Base-by-base conservation (phyloP, 2,888 invertebrate genomes). In the Catocala fraxini region DNA sequence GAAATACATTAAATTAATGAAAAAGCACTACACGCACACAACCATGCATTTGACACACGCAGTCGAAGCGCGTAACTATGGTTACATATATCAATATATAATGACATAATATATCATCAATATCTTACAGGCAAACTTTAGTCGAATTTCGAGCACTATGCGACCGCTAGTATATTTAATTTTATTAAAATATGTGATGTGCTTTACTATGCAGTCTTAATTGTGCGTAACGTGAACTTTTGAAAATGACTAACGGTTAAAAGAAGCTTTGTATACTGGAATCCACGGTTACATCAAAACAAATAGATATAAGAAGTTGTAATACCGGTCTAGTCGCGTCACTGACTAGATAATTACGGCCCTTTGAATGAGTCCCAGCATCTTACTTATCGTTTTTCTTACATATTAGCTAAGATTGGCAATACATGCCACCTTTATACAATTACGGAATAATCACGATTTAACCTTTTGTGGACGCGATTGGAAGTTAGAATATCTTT, bases 251-350 rank as follows among this genome's bases (percentile, higher is more conserved):
- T 39, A 7, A 39, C 35, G 35, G 35, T 39, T 39, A 42, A 42
- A 42, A 39, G 39, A 9, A 5, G 42, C n/a, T 42, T 10, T 42
- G 42, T 39, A 3, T 6, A 39, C 42, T 42, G 5, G 12, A 39
- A 39, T 51, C 13, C 12, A 47, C 4, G 15, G 9, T 6, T 15
- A 47, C 9, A 43, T 57, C 48, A 35, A 57, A 51, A 60, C 59
- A 69, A 71, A 71, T 69, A 65, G 6, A n/a, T 25, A 69, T 25
- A 51, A 64, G 48, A 72, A 51, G 69, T 25, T 9, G 71, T 63
- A 49, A 53, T 63, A 71, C 71, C 73, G 73, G 71, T 73, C 59
- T 42, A 46, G 9, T 56, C 56, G 35, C 35, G 9, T 56, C 51
- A 47, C 42, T 35, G 11, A 51, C 51, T 51, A 51, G n/a, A 48